Percentiles rank a stretch among this genome's conserved stretches.
Evolutionary conservation across 2,797 vertebrate species (phyloP).

Genomic region (Phalanger gymnotis): DNA sequence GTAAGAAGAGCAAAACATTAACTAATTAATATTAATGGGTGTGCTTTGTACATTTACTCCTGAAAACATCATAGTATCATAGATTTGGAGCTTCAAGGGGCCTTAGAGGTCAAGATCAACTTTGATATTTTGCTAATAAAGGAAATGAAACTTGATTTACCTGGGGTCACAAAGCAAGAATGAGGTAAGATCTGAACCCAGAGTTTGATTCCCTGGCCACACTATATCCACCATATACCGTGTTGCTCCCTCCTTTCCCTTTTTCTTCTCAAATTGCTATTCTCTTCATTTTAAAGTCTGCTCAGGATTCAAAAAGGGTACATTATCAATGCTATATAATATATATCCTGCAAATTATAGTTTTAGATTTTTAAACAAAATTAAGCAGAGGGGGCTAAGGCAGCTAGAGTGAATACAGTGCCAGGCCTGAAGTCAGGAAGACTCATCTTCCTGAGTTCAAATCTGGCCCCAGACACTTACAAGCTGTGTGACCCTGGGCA

Average conservation of each 20-base stretch:
- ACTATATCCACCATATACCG: background rate
- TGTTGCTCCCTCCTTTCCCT: background rate
- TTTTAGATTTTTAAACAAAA: background rate
- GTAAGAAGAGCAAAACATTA: background rate
- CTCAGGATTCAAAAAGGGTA: background rate
- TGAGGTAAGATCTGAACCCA: background rate
- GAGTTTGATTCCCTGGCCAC: background rate
- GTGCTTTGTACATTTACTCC: background rate
- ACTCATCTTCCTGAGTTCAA: no score
- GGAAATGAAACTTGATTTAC: background rate
- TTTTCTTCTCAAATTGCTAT: background rate
- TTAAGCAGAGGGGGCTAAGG: background rate
- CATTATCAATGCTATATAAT: background rate
- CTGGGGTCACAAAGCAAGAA: background rate
- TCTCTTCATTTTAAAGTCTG: background rate
- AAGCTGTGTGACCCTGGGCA: no score
- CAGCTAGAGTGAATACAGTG: no score
- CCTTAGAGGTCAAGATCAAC: background rate
- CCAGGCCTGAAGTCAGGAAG: no score
- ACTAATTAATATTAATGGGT: background rate
- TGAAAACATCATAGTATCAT: background rate
- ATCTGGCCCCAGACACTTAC: no score
- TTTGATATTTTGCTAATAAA: background rate
- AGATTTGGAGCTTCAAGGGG: background rate
- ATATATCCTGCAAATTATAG: background rate